Conservation (phyloP, 2,888 invertebrate species). For the Melinopterus prodromus region DNA sequence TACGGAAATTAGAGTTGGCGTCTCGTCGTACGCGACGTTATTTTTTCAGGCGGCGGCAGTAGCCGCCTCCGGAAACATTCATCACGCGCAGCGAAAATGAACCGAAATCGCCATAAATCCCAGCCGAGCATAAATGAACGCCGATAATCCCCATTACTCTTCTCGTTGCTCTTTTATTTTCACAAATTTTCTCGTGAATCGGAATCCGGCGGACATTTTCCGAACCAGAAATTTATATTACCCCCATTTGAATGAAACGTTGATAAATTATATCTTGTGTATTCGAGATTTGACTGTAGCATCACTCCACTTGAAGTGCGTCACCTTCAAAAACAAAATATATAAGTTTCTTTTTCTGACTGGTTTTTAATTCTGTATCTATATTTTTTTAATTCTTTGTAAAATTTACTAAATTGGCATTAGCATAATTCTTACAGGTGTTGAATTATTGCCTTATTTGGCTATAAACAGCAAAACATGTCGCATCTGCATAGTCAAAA, state of each 20-base stretch:
- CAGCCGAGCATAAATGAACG: background rate
- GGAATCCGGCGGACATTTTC: background rate
- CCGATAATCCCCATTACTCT: background rate
- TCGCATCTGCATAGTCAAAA: no score
- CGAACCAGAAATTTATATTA: background rate
- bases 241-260: background rate
- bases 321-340: no score
- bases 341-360: no score
- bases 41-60: background rate
- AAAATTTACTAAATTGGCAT: no score
- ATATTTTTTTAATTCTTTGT: no score
- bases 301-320: no score
- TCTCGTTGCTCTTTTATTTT: background rate
- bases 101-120: background rate
- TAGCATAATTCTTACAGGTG: no score
- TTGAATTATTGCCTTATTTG: no score
- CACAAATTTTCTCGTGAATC: background rate
- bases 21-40: background rate
- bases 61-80: background rate
- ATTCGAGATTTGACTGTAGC: no score
- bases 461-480: no score
- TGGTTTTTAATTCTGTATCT: no score
- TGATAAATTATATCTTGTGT: background rate
- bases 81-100: background rate
- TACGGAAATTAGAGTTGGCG: constrained; percentile 8